phyloP scores from a whole-genome alignment of 1,140 invertebrate species.

The Saccostrea cuccullata region DNA sequence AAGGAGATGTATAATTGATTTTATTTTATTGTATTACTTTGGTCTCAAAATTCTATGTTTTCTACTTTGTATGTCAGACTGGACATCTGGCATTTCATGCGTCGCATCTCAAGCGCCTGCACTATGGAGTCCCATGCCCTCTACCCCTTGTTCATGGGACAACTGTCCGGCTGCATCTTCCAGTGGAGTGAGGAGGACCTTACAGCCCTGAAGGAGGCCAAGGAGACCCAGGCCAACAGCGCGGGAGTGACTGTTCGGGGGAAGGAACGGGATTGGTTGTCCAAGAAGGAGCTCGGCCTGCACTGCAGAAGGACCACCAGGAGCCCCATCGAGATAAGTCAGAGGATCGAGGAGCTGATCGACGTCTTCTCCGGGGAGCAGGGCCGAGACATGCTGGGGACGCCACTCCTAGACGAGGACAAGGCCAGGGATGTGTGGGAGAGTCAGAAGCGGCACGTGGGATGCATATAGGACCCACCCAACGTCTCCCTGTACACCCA shows the following conservation, averaged over 20 bases:
- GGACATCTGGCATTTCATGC: slow-evolving; percentile 71
- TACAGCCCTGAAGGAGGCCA: slow-evolving; percentile 56
- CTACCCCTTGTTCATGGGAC: slow-evolving; percentile 60
- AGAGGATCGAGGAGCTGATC: no score
- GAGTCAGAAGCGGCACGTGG: no score
- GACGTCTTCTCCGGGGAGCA: no score
- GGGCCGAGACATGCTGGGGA: no score
- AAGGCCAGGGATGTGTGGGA: no score
- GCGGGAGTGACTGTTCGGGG: slow-evolving; percentile 59
- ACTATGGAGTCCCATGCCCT: slow-evolving; percentile 63
- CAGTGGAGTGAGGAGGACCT: slow-evolving; percentile 56
- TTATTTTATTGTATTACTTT: background rate
- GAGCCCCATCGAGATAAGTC: no score
- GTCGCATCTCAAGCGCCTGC: slow-evolving; percentile 53
- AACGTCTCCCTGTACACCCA: no score
- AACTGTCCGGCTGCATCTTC: slow-evolving; percentile 62
- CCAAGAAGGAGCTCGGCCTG: background rate
- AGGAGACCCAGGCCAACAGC: slow-evolving; percentile 55
- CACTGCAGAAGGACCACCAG: no score
- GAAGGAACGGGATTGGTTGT: slow-evolving; percentile 54
- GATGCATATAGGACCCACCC: no score
- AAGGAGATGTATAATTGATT: background rate
- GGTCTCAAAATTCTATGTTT: background rate
- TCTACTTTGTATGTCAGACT: slow-evolving; percentile 50
- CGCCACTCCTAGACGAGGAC: no score